phyloP scores from a whole-genome alignment of 2,113 vertebrate genomes.

The Proterorhinus semilunaris region DNA sequence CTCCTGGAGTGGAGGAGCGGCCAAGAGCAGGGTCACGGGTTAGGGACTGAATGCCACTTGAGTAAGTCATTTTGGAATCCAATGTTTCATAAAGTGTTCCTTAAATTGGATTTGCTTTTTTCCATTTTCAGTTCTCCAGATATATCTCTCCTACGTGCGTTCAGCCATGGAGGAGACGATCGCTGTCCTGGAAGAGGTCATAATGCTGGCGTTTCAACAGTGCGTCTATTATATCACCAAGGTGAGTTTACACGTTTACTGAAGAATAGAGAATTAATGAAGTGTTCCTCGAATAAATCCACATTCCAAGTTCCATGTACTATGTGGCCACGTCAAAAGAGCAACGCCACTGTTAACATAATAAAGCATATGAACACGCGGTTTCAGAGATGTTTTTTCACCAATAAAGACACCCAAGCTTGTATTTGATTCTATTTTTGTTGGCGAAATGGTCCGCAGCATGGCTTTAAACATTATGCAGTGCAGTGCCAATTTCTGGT shows the following conservation, averaged over 20 bases:
- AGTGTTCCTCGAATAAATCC: no score
- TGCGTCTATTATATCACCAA: constrained; percentile 83
- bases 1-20: constrained; percentile 67
- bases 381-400: no score
- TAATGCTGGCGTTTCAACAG: constrained; percentile 83
- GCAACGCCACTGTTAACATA: no score
- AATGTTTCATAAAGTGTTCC: background rate
- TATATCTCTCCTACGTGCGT: constrained; percentile 60
- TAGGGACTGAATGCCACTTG: constrained; percentile 42
- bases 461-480: no score
- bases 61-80: constrained; percentile 37
- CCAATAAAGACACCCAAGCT: no score
- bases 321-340: no score
- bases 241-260: constrained; percentile 49
- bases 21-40: constrained; percentile 34
- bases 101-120: background rate
- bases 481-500: no score
- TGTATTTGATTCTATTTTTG: no score
- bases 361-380: no score
- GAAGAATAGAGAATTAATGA: no score
- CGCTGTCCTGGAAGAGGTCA: constrained; percentile 78
- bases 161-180: constrained; percentile 75
- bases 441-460: no score
- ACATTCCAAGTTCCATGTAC: no score
- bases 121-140: constrained; percentile 63